phyloP scores from a whole-genome alignment of 2,888 invertebrate genomes.

The Latrodectus elegans region DNA sequence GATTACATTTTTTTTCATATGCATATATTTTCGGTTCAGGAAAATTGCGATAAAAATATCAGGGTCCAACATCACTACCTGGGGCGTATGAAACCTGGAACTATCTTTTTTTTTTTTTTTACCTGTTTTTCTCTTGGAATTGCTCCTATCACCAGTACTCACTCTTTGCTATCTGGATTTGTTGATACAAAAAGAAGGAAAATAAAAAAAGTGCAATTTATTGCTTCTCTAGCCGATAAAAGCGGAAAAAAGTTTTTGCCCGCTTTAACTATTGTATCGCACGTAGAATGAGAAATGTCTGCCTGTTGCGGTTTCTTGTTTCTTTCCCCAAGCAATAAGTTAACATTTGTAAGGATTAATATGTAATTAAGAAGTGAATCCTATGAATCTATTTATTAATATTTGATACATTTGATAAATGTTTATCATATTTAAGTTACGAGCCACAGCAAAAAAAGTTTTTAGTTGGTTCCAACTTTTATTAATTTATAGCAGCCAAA shows the following conservation, averaged over 20 bases:
- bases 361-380: too few species aligned
- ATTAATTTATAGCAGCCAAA: too few species aligned
- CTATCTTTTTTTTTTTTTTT: slow-evolving; percentile 18
- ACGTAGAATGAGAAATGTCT: slow-evolving; percentile 14
- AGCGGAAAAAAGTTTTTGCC: not conserved
- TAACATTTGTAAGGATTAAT: too few species aligned
- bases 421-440: too few species aligned
- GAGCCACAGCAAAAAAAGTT: too few species aligned
- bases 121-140: slow-evolving; percentile 17
- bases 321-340: not conserved
- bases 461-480: too few species aligned
- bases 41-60: slow-evolving; percentile 48
- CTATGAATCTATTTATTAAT: not conserved
- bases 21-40: slow-evolving; percentile 27
- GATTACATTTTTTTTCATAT: slow-evolving; percentile 35
- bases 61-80: slow-evolving; percentile 18
- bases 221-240: slow-evolving; percentile 32
- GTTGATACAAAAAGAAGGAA: not conserved
- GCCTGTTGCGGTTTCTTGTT: slow-evolving; percentile 15
- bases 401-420: not conserved
- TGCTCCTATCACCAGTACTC: slow-evolving; percentile 20
- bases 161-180: slow-evolving; percentile 33
- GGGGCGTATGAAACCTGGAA: slow-evolving; percentile 3
- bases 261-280: slow-evolving; percentile 27
- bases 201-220: slow-evolving; percentile 29